A percentile compares a stretch with the other conserved stretches of the same genome.
Conservation (phyloP, 2,113 vertebrate genomes). For the Pipa parva region DNA sequence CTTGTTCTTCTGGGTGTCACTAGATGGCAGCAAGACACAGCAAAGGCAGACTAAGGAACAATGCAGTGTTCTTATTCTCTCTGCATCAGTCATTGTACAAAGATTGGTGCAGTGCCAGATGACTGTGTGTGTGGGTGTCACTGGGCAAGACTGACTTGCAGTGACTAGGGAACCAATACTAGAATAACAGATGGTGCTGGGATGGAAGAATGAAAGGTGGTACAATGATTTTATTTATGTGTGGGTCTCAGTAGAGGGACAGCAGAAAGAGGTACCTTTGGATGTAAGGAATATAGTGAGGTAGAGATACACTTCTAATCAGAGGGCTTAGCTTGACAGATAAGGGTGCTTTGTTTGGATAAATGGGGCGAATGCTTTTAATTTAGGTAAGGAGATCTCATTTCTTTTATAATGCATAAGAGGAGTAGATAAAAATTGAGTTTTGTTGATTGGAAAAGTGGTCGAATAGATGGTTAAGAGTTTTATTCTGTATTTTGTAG, state of each 20-base stretch:
- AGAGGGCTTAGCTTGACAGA: not conserved
- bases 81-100: conserved; percentile 30
- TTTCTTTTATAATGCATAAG: conserved; percentile 11
- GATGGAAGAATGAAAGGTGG: conserved; percentile 19
- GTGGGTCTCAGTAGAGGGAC: not conserved
- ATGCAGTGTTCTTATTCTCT: conserved; percentile 15
- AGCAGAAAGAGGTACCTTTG: not conserved
- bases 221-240: conserved; percentile 2
- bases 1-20: conserved; percentile 7
- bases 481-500: conserved; percentile 3
- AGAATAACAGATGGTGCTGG: conserved; percentile 32
- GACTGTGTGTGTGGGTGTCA: conserved; percentile 35
- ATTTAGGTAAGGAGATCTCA: conserved; percentile 21
- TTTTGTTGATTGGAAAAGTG: conserved; percentile 6
- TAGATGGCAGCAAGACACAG: conserved; percentile 34
- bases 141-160: conserved; percentile 34
- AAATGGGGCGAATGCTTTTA: not conserved
- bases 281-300: too few species aligned
- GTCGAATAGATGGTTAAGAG: not conserved
- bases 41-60: not conserved
- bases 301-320: not conserved
- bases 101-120: conserved; percentile 37
- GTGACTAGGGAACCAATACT: conserved; percentile 25
- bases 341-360: not conserved
- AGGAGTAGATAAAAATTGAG: conserved; percentile 5